Percentiles rank a stretch among this genome's conserved stretches.
These are phyloP conservation scores for Denticeps clupeoides DNA, from an alignment of 2,797 vertebrate species.

Conservation along the genomic window DNA sequence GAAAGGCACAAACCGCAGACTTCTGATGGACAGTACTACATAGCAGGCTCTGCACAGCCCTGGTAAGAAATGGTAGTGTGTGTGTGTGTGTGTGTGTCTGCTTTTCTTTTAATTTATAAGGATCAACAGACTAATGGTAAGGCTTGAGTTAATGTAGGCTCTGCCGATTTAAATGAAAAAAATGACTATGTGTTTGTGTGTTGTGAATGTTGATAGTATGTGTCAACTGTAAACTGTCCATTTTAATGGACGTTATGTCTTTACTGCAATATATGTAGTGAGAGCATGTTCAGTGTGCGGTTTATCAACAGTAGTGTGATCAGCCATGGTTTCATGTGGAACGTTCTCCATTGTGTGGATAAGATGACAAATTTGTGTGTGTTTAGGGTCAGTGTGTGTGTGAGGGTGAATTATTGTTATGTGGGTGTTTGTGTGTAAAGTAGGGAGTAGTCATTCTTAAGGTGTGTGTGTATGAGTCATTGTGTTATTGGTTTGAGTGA, in stretches of 20 bases:
- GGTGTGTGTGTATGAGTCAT: neutral
- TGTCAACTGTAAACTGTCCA: too few relatives aligned
- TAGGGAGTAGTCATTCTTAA: neutral
- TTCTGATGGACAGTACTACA: neutral
- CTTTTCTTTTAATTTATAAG: slow-evolving; percentile 13
- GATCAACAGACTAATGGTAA: too few relatives aligned
- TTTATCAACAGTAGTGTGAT: too few relatives aligned
- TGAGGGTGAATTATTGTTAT: neutral
- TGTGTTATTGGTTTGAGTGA: too few relatives aligned
- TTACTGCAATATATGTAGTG: too few relatives aligned
- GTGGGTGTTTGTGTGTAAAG: slow-evolving; percentile 3
- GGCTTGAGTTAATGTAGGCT: too few relatives aligned
- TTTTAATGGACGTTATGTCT: too few relatives aligned
- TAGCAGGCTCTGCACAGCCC: neutral
- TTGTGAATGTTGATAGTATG: too few relatives aligned
- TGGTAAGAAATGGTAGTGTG: slow-evolving; percentile 10
- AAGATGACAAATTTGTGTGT: neutral
- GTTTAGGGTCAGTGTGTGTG: neutral
- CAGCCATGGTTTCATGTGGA: too few relatives aligned
- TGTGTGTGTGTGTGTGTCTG: slow-evolving; percentile 23
- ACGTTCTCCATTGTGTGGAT: too few relatives aligned
- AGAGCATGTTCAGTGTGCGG: too few relatives aligned
- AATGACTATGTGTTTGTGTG: slow-evolving; percentile 20
- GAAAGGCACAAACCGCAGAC: neutral
- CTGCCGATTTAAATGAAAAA: too few relatives aligned